Evolutionary conservation across 2,888 invertebrate species (phyloP).

Genomic region (Pammene fasciana): DNA sequence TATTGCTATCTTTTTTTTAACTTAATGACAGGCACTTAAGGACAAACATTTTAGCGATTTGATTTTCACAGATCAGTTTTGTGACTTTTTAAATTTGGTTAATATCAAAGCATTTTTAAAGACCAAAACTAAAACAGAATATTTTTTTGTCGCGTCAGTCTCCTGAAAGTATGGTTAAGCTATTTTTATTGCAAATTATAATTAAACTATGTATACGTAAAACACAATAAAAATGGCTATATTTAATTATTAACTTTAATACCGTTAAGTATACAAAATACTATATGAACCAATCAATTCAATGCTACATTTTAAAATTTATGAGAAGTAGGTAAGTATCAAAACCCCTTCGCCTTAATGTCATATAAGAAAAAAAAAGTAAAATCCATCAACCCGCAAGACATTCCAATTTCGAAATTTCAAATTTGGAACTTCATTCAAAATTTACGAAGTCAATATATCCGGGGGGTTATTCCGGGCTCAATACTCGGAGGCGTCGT

Average conservation of each 20-base stretch:
- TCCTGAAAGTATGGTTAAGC: too few relatives aligned
- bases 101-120: too few relatives aligned
- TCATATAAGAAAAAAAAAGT: slow-evolving; percentile 12
- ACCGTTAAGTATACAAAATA: too few relatives aligned
- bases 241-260: too few relatives aligned
- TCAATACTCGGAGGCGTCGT: slow-evolving; percentile 82
- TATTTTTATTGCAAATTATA: too few relatives aligned
- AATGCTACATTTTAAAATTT: too few relatives aligned
- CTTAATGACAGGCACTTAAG: slow-evolving; percentile 3
- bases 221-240: too few relatives aligned
- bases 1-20: slow-evolving; percentile 51
- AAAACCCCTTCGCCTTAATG: slow-evolving; percentile 15
- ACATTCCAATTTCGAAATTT: slow-evolving; percentile 54
- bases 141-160: too few relatives aligned
- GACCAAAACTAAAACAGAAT: too few relatives aligned
- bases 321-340: not conserved
- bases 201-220: too few relatives aligned
- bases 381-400: slow-evolving; percentile 28
- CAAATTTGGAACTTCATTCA: slow-evolving; percentile 66
- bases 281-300: too few relatives aligned
- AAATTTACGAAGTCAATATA: slow-evolving; percentile 71
- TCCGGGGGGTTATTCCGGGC: slow-evolving; percentile 66
- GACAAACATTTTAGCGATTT: not conserved
- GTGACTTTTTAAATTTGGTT: too few relatives aligned
- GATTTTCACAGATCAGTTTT: not conserved